phyloP scores from a whole-genome alignment of 2,113 vertebrate genomes.

The Alligator mississippiensis region DNA sequence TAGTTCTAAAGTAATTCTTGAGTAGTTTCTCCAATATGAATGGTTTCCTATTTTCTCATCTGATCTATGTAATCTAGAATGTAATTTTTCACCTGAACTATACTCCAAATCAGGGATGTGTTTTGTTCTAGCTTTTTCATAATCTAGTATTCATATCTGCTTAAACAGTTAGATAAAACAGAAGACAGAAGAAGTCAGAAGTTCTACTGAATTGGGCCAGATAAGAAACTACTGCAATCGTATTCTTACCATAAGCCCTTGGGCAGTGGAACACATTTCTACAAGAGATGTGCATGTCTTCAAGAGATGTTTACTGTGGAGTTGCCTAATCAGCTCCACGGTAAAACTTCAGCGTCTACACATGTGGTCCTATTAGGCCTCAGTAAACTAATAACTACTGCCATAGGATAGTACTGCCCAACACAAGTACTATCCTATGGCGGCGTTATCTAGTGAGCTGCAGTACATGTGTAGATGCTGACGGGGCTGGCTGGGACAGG shows the following conservation, averaged over 20 bases:
- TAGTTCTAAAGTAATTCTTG: not conserved
- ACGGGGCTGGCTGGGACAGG: no score
- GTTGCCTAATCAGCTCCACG: no score
- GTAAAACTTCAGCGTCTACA: no score
- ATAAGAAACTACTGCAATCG: not conserved
- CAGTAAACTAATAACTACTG: no score
- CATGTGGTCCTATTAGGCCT: no score
- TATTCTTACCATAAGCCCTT: not conserved
- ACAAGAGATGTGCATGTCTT: no score
- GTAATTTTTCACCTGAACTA: not conserved
- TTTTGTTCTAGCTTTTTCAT: not conserved
- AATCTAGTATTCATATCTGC: not conserved
- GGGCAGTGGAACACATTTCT: not conserved
- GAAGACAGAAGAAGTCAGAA: not conserved
- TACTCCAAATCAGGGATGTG: not conserved
- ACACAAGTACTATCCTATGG: no score
- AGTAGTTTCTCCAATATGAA: not conserved
- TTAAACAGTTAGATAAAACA: not conserved
- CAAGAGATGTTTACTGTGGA: no score
- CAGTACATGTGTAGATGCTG: no score
- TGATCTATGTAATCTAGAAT: not conserved
- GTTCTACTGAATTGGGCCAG: not conserved
- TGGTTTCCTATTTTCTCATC: not conserved
- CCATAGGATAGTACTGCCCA: no score
- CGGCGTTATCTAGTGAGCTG: no score